Conservation (phyloP, 2,797 vertebrate genomes). For the Chromobotia macracanthus region DNA sequence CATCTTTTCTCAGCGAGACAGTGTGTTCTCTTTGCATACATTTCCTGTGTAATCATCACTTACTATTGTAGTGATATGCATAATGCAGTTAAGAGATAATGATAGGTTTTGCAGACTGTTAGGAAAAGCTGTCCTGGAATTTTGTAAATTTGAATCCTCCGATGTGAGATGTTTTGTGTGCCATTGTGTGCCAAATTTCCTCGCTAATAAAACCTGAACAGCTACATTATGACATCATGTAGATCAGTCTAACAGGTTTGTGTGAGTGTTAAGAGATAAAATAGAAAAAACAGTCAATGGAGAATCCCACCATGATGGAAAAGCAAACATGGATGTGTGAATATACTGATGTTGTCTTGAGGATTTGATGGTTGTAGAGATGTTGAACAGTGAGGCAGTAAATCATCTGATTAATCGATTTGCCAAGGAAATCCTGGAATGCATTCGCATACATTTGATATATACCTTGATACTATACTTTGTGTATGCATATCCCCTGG, state of each 20-base stretch:
- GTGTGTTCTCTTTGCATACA: slow-evolving; percentile 26
- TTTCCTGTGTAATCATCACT: slow-evolving; percentile 34
- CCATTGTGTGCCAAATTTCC: background rate
- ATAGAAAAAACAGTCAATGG: background rate
- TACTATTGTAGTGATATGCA: slow-evolving; percentile 26
- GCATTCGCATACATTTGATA: too few relatives aligned
- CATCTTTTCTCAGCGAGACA: slow-evolving; percentile 12
- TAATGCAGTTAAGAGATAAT: slow-evolving; percentile 20
- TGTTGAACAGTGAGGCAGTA: slow-evolving; percentile 25
- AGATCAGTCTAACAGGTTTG: background rate
- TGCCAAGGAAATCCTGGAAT: slow-evolving; percentile 31
- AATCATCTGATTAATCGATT: slow-evolving; percentile 46
- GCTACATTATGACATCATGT: too few relatives aligned
- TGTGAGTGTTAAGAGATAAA: background rate
- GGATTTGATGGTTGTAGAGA: slow-evolving; percentile 20
- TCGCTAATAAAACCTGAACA: too few relatives aligned
- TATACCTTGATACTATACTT: too few relatives aligned
- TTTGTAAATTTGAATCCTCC: background rate
- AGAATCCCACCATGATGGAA: slow-evolving; percentile 1
- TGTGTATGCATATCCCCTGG: slow-evolving; percentile 3
- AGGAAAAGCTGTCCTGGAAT: slow-evolving; percentile 12
- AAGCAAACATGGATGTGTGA: background rate
- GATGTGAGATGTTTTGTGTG: background rate
- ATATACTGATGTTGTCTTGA: background rate
- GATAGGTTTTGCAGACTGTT: slow-evolving; percentile 8